These are phyloP conservation scores for Orthonyx spaldingii DNA, from an alignment of 2,113 vertebrate genomes.

Conservation along the genomic window DNA sequence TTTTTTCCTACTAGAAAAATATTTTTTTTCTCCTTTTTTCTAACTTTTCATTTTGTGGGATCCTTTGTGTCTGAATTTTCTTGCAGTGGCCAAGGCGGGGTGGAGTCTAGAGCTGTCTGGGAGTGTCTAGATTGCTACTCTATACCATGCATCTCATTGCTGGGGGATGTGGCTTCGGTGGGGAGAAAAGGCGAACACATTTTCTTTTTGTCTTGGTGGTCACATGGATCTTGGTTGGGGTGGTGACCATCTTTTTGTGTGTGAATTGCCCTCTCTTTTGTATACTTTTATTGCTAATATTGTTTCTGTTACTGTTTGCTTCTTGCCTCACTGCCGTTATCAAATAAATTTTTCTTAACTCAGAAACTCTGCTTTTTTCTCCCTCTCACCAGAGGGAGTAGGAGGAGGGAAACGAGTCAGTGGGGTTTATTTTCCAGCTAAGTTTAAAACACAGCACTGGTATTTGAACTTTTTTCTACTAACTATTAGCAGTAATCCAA, in stretches of 20 bases:
- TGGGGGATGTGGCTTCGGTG: background rate
- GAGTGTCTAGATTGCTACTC: rapidly evolving
- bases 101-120: background rate
- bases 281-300: background rate
- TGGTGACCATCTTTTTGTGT: rapidly evolving
- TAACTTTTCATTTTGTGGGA: background rate
- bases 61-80: background rate
- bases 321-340: background rate
- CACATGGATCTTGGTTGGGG: background rate
- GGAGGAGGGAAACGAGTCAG: background rate
- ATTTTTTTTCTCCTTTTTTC: background rate
- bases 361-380: background rate
- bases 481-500: background rate
- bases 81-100: no score
- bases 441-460: background rate
- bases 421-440: background rate
- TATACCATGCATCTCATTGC: rapidly evolving
- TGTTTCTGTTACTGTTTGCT: background rate
- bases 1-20: background rate
- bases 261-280: background rate
- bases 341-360: background rate
- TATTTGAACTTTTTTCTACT: background rate
- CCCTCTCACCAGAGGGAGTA: rapidly evolving
- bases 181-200: background rate
- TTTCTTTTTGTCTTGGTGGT: background rate